These are phyloP conservation scores for Hypercompe scribonia DNA, from an alignment of 2,888 invertebrate species.

Conservation along the genomic window DNA sequence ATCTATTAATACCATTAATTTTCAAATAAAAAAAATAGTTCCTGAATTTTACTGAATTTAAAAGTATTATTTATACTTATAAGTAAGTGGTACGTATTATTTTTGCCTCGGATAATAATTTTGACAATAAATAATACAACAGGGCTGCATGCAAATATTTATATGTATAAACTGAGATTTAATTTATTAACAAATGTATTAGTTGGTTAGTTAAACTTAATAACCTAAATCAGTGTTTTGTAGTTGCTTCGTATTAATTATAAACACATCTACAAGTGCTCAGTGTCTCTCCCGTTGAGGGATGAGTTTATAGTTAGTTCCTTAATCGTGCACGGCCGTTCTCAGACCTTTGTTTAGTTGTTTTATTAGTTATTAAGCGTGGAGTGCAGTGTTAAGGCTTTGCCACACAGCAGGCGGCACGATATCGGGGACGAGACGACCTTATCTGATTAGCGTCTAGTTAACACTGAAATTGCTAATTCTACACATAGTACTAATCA, in stretches of 20 bases:
- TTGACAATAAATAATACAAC: not conserved
- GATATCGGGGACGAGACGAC: slow-evolving; percentile 19
- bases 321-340: slow-evolving; percentile 77
- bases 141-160: slow-evolving; percentile 11
- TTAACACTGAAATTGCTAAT: slow-evolving; percentile 27
- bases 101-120: not conserved
- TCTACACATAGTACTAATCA: not conserved
- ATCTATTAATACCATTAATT: not conserved
- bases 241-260: slow-evolving; percentile 21
- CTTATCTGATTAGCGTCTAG: slow-evolving; percentile 31
- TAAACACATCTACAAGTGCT: slow-evolving; percentile 45
- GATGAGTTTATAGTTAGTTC: slow-evolving; percentile 44
- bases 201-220: not conserved
- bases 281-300: slow-evolving; percentile 50
- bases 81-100: not conserved
- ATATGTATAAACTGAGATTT: not conserved
- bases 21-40: not conserved
- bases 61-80: not conserved
- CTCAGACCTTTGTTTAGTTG: slow-evolving; percentile 72
- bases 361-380: slow-evolving; percentile 54
- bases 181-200: slow-evolving; percentile 25
- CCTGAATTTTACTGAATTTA: not conserved
- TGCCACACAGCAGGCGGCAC: slow-evolving; percentile 36
- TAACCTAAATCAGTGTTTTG: not conserved
- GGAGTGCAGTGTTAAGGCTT: slow-evolving; percentile 57